Percentiles rank a stretch among this genome's conserved stretches.
Evolutionary conservation across 1,140 invertebrate species (phyloP).

Genomic region (Tetraneura akinire): DNA sequence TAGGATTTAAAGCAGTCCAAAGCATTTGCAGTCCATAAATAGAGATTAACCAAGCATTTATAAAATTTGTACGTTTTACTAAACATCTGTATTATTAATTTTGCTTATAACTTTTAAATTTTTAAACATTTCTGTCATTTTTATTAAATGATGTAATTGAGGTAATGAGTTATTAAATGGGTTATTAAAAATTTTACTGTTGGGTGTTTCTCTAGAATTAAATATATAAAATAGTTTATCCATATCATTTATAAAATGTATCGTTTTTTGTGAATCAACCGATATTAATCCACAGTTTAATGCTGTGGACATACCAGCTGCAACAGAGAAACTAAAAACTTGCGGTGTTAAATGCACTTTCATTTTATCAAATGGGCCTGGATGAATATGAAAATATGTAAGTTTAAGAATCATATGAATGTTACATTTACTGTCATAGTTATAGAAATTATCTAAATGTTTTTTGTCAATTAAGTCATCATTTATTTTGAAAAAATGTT

Average conservation of each 20-base stretch:
- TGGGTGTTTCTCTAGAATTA: background rate
- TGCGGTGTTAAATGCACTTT: background rate
- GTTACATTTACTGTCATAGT: background rate
- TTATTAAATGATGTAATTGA: background rate
- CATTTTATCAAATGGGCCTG: background rate
- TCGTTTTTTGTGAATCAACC: background rate
- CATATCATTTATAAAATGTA: constrained; percentile 16
- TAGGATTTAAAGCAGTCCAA: background rate
- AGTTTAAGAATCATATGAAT: background rate
- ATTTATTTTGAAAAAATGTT: background rate
- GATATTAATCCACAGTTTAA: background rate
- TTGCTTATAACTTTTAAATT: too few species aligned
- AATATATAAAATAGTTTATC: constrained; percentile 7
- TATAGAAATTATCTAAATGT: background rate
- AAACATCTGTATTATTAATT: constrained; percentile 5
- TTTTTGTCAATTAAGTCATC: background rate
- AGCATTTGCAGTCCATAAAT: constrained; percentile 2
- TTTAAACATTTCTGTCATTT: constrained; percentile 11
- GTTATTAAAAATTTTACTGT: background rate
- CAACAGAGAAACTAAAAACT: constrained; percentile 1
- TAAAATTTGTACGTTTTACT: background rate
- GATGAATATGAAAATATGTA: constrained; percentile 15
- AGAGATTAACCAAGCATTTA: constrained; percentile 10
- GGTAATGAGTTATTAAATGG: background rate
- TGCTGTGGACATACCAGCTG: background rate